A percentile compares a stretch with the other conserved stretches of the same genome.
These are phyloP conservation scores for Zygaena filipendulae DNA, from an alignment of 2,888 invertebrate genomes.

Conservation along the genomic window DNA sequence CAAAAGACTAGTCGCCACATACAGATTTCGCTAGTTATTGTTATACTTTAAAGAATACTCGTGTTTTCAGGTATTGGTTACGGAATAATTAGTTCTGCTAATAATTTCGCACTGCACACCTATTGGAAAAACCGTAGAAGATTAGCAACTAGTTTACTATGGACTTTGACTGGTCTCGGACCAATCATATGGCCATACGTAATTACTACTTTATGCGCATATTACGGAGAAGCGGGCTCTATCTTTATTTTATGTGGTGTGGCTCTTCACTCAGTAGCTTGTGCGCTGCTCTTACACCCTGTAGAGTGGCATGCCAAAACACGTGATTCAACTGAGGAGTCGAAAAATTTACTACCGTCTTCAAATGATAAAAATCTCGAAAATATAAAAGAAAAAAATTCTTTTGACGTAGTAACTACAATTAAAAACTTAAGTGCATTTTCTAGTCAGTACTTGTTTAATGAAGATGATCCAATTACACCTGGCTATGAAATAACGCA, in stretches of 20 bases:
- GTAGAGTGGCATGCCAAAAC: slow-evolving; percentile 77
- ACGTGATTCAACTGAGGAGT: slow-evolving; percentile 29
- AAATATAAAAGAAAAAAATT: slow-evolving; percentile 37
- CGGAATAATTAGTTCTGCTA: slow-evolving; percentile 75
- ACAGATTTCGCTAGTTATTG: no score
- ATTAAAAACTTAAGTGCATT: slow-evolving; percentile 53
- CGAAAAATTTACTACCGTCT: slow-evolving; percentile 27
- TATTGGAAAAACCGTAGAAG: slow-evolving; percentile 78
- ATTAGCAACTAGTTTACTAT: slow-evolving; percentile 76
- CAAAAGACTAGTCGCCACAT: no score
- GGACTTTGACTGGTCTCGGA: slow-evolving; percentile 78
- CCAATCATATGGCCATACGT: slow-evolving; percentile 79
- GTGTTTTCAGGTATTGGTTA: slow-evolving; percentile 69
- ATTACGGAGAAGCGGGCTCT: slow-evolving; percentile 74
- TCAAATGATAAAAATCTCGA: slow-evolving; percentile 27
- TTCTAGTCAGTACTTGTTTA: slow-evolving; percentile 74
- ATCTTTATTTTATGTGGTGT: slow-evolving; percentile 74
- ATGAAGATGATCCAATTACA: slow-evolving; percentile 71
- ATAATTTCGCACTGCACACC: slow-evolving; percentile 77
- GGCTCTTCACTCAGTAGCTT: slow-evolving; percentile 74
- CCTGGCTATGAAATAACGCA: slow-evolving; percentile 74
- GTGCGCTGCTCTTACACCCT: slow-evolving; percentile 76
- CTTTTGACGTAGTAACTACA: slow-evolving; percentile 42
- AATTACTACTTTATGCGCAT: slow-evolving; percentile 71
- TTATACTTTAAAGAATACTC: no score